Base-by-base conservation (phyloP, 2,113 vertebrate genomes). In the Anolis carolinensis region DNA sequence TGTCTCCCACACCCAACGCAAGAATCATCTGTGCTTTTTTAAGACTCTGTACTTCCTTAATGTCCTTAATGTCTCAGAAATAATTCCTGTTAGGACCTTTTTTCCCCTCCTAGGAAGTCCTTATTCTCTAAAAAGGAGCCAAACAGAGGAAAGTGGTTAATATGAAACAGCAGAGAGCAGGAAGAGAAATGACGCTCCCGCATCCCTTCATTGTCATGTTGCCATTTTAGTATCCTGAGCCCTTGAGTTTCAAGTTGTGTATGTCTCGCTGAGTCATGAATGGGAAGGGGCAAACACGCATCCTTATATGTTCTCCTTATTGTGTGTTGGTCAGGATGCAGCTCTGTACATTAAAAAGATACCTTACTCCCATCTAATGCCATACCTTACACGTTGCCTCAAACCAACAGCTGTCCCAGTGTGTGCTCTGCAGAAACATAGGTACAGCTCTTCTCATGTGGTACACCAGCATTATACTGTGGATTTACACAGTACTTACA, bases 141-240 rank as follows among this genome's bases (percentile, higher is more conserved):
- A 91, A 87, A 82, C 77, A 90, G 87, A 92, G 93, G 93, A 94
- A 94, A 92, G 93, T 93, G 82, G 83, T 91, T 89, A 87, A 76
- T 92, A 89, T 90, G 65, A 89, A 92, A 87, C 79, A 82, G 87
- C 91, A 91, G 92, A 92, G 91, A 84, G 87, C 93, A 93, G 93
- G 93, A 95, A 93, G 87, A 93, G 92, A 90, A 92, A 83, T 88
- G 89, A 93, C 88, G 91, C 92, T 89, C 92, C 88, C 84, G 93
- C 93, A 94, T 94, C 93, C 93, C 92, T 93, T 89, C 93, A 95
- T 95, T 95, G 93, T 94, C 83, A 91, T 91, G 82, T 94, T 95
- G 93, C 93, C 92, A 94, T 93, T 93, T 92, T 71, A 92, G 92
- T 90, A 93, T 93, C 92, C 93, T 95, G 93, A 93, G 89, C 91